Base-by-base conservation (phyloP, 2,888 invertebrate species). In the Polyommatus icarus region DNA sequence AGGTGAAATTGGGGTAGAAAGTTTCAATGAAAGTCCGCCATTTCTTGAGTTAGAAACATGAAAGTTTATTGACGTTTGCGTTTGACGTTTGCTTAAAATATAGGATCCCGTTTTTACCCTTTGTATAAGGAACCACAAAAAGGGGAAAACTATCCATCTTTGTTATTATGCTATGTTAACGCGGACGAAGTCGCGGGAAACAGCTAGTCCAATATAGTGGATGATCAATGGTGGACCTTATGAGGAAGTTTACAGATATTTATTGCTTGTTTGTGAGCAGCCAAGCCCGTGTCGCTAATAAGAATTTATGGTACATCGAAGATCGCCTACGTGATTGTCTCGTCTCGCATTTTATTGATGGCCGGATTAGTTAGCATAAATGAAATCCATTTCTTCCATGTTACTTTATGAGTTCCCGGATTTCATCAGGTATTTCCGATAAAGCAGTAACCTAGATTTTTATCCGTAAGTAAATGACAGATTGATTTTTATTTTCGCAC, bases 301-400 rank as follows among this genome's bases (percentile, higher is more conserved):
- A 75, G 50, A 54, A 75, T 50, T 54, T 75, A 73, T 73, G 54
- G 24, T 18, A 46, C 75, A 75, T 50, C 50, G 15, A 75, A 75
- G 75, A 75, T 29, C 75, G 75, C 75, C 75, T 50, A 50, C 54
- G 50, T 75, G 75, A 75, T 50, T 50, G 50, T 50, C 50, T 50
- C 24, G 75, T 75, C 75, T 75, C 75, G 29, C 50, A 50, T 75
- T 73, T 54, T 54, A 75, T 75, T 50, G 75, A 75, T 50, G 50
- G 50, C 24, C 75, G 75, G 20, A 75, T 75, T 50, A 75, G 75
- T 50, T 50, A 50, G 20, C 46, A 75, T 50, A 75, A 75, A 50
- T 75, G 29, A 75, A 75, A 75, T 75, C 50, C 29, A 75, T 75
- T 12, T 46, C 29, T 75, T 50, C 15, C 75, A 75, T 75, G 50